These are phyloP conservation scores for Amphiprion clarkii DNA, from an alignment of 2,797 vertebrate species.

Conservation along the genomic window DNA sequence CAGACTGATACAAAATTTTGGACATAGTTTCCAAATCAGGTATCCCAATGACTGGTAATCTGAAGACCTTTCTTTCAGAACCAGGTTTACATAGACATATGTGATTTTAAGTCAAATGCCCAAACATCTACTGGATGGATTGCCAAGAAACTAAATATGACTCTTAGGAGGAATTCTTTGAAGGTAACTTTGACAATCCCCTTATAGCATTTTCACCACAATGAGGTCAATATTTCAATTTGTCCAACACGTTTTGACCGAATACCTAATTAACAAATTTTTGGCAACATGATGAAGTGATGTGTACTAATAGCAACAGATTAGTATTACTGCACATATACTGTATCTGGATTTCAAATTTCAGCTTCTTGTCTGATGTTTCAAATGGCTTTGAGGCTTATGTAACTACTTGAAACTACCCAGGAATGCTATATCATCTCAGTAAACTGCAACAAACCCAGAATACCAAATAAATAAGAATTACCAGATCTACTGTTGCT, in stretches of 20 bases:
- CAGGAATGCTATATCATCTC: conserved; percentile 11
- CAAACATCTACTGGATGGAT: background rate
- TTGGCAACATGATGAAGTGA: too few relatives aligned
- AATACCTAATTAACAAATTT: too few relatives aligned
- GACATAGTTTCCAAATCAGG: background rate
- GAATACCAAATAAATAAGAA: conserved; percentile 8
- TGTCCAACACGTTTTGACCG: too few relatives aligned
- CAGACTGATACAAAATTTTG: background rate
- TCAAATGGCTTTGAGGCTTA: background rate
- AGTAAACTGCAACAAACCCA: conserved; percentile 11
- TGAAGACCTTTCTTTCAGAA: background rate
- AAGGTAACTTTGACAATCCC: too few relatives aligned
- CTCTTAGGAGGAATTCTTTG: background rate
- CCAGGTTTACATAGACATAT: background rate
- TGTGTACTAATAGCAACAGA: too few relatives aligned
- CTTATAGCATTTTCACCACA: too few relatives aligned
- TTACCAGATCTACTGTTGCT: conserved; percentile 23
- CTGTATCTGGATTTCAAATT: background rate
- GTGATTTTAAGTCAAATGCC: background rate
- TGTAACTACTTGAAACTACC: conserved; percentile 12
- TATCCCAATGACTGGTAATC: background rate
- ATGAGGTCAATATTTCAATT: too few relatives aligned
- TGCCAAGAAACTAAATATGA: background rate
- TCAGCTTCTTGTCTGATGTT: background rate
- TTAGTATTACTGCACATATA: too few relatives aligned